These are phyloP conservation scores for Poeciliopsis paucimaculata DNA, from an alignment of 2,797 vertebrate genomes.

Conservation along the genomic window DNA sequence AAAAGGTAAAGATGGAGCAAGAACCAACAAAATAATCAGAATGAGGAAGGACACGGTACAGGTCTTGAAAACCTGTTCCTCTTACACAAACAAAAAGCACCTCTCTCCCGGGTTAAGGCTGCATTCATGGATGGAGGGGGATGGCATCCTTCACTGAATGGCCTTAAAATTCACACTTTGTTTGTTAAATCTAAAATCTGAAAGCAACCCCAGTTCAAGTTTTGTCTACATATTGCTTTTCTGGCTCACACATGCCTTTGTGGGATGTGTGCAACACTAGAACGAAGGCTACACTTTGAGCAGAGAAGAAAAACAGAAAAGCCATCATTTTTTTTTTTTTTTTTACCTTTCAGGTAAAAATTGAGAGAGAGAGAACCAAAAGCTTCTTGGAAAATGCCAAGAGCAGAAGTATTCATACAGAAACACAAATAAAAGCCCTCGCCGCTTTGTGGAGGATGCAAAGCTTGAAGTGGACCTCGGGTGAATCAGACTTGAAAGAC, in stretches of 20 bases:
- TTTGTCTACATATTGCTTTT: conserved; percentile 32
- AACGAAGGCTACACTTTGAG: conserved; percentile 43
- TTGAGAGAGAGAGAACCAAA: background rate
- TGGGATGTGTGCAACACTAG: conserved; percentile 19
- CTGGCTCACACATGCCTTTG: conserved; percentile 51
- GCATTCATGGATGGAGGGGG: conserved; percentile 4
- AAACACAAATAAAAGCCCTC: conserved; percentile 16
- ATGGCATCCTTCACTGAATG: conserved; percentile 48
- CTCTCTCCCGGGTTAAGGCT: conserved; percentile 59
- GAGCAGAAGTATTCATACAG: conserved; percentile 23
- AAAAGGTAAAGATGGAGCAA: conserved; percentile 25
- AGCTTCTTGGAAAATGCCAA: background rate
- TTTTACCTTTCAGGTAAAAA: conserved; percentile 28
- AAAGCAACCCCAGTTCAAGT: conserved; percentile 48
- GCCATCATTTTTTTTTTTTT: conserved; percentile 15
- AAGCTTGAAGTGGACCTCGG: conserved; percentile 40
- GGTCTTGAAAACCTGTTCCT: conserved; percentile 4
- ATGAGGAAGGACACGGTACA: conserved; percentile 30
- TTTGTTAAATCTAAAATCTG: conserved; percentile 34
- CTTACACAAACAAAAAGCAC: conserved; percentile 25
- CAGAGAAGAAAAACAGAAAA: conserved; percentile 38
- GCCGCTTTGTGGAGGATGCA: conserved; percentile 37
- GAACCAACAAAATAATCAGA: conserved; percentile 34
- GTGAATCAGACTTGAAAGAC: conserved; percentile 36
- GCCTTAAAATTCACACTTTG: conserved; percentile 60